A percentile compares a stretch with the other conserved stretches of the same genome.
These are phyloP conservation scores for Myotis pilosus DNA, from an alignment of 2,797 vertebrate species.

Conservation along the genomic window DNA sequence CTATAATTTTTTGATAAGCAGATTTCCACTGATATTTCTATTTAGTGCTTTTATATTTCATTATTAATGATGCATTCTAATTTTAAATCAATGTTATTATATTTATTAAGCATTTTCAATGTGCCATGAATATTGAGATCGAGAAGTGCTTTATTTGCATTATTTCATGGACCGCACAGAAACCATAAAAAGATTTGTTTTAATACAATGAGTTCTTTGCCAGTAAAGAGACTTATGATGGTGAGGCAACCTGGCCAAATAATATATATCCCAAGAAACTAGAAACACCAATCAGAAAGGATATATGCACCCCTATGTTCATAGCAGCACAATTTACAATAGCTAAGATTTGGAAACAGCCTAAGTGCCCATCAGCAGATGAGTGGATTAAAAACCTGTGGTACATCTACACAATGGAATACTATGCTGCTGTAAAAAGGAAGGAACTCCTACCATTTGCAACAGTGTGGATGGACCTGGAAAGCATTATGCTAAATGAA, in stretches of 20 bases:
- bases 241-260: neutral
- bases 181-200: neutral
- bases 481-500: too few relatives aligned
- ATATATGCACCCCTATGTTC: too few relatives aligned
- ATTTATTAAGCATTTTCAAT: neutral
- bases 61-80: neutral
- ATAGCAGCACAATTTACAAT: too few relatives aligned
- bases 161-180: neutral
- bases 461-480: too few relatives aligned
- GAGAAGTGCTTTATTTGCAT: neutral
- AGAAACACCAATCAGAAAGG: too few relatives aligned
- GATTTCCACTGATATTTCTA: neutral
- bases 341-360: too few relatives aligned
- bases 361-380: too few relatives aligned
- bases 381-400: too few relatives aligned
- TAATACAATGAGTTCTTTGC: neutral
- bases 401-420: too few relatives aligned
- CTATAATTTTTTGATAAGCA: neutral
- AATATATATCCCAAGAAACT: too few relatives aligned
- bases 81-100: neutral
- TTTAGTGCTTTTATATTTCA: neutral
- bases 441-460: too few relatives aligned
- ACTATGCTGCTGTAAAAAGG: too few relatives aligned
- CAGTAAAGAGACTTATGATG: neutral
- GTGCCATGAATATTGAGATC: neutral